These are phyloP conservation scores for Paedocypris sp. DNA, from an alignment of 2,113 vertebrate genomes.

Conservation along the genomic window DNA sequence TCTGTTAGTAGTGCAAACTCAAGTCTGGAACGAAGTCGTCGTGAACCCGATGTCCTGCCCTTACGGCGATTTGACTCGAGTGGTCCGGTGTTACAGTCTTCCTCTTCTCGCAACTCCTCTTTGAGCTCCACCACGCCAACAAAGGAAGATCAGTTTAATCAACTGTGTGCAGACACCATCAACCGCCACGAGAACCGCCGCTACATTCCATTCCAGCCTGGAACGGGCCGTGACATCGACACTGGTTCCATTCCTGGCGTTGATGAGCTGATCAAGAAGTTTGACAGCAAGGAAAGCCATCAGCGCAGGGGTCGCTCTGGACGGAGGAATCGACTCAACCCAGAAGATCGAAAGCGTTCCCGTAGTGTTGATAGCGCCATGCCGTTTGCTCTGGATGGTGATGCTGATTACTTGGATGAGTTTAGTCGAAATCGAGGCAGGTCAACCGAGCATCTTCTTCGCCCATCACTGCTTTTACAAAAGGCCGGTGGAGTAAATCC, in stretches of 20 bases:
- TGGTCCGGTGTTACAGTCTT: constrained; percentile 64
- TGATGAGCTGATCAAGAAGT: constrained; percentile 87
- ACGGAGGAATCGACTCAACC: constrained; percentile 73
- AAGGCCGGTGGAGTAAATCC: constrained; percentile 46
- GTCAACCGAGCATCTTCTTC: constrained; percentile 73
- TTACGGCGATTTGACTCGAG: constrained; percentile 75
- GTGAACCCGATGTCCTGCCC: constrained; percentile 78
- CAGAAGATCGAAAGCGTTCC: constrained; percentile 82
- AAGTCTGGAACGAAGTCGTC: constrained; percentile 55
- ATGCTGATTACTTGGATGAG: constrained; percentile 51
- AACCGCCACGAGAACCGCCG: constrained; percentile 90
- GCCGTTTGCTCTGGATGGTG: constrained; percentile 56
- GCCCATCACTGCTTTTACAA: constrained; percentile 69
- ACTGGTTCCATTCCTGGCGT: constrained; percentile 79
- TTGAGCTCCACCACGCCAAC: constrained; percentile 65
- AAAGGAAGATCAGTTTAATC: constrained; percentile 76
- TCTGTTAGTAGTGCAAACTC: constrained; percentile 51
- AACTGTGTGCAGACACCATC: constrained; percentile 77
- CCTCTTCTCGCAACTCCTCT: constrained; percentile 67
- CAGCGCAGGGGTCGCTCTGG: constrained; percentile 77
- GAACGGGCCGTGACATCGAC: constrained; percentile 90
- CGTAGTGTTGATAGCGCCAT: constrained; percentile 82
- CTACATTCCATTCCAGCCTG: constrained; percentile 86
- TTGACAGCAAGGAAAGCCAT: constrained; percentile 68
- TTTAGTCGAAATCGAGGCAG: constrained; percentile 63